phyloP scores from a whole-genome alignment of 2,888 invertebrate genomes.

The Chelonus formosanus region DNA sequence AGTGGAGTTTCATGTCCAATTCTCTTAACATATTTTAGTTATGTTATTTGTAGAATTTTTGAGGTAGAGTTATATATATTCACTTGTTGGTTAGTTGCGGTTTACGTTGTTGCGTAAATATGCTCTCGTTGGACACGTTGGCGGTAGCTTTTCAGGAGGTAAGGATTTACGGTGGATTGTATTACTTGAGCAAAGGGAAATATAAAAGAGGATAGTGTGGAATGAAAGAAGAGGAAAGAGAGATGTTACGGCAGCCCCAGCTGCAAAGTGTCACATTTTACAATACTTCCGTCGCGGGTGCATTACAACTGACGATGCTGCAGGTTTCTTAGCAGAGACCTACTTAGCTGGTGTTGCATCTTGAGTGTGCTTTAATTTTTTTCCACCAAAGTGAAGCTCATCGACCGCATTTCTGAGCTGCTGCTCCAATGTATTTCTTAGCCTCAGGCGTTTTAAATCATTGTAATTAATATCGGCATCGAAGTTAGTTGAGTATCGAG shows the following conservation, averaged over 20 bases:
- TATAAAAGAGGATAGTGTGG: background rate
- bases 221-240: slow-evolving; percentile 20
- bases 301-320: slow-evolving; percentile 46
- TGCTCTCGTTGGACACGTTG: slow-evolving; percentile 2
- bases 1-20: too few relatives aligned
- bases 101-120: slow-evolving; percentile 1
- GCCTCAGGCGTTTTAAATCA: slow-evolving; percentile 1
- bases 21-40: too few relatives aligned
- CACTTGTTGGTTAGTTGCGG: too few relatives aligned
- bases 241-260: slow-evolving; percentile 39
- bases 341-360: slow-evolving; percentile 21
- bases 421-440: too few relatives aligned
- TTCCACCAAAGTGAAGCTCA: slow-evolving; percentile 6
- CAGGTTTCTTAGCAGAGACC: slow-evolving; percentile 14
- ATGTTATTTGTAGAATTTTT: too few relatives aligned
- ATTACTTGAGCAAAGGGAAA: slow-evolving; percentile 42
- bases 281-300: slow-evolving; percentile 32
- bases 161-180: slow-evolving; percentile 55
- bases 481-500: slow-evolving; percentile 29
- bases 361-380: slow-evolving; percentile 26
- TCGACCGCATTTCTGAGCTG: slow-evolving; percentile 17
- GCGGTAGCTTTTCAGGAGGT: slow-evolving; percentile 18
- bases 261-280: slow-evolving; percentile 55
- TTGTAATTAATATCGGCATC: slow-evolving; percentile 22
- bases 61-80: too few relatives aligned